Conservation (phyloP, 2,797 vertebrate species). For the Manis pentadactyla region DNA sequence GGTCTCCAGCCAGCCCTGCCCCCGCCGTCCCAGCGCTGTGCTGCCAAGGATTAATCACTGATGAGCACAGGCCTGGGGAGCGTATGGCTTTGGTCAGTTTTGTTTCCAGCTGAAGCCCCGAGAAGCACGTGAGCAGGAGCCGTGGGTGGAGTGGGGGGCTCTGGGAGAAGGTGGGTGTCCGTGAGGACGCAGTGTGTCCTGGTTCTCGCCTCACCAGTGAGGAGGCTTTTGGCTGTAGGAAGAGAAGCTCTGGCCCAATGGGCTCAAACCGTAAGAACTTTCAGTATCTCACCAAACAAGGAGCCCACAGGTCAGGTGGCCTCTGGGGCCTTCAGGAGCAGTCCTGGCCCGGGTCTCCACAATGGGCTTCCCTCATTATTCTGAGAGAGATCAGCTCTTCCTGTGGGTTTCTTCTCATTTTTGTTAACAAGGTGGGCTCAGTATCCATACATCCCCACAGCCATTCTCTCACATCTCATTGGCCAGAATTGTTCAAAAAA, state of each 20-base stretch:
- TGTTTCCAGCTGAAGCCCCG: neutral
- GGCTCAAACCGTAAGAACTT: neutral
- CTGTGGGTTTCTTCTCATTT: neutral
- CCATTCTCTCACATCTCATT: neutral
- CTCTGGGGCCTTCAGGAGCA: neutral
- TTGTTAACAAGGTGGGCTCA: neutral
- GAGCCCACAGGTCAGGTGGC: neutral
- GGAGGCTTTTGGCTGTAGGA: neutral
- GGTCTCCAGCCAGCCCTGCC: neutral
- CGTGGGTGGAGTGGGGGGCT: neutral
- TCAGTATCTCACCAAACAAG: neutral
- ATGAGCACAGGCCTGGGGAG: neutral
- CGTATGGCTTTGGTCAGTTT: constrained; percentile 17
- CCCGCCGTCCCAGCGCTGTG: neutral
- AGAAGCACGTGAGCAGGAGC: neutral
- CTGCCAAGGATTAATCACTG: neutral
- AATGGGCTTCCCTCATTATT: neutral
- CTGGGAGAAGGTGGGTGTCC: neutral
- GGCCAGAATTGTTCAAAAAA: neutral
- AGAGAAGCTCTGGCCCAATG: neutral
- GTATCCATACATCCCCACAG: neutral
- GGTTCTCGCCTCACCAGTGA: neutral
- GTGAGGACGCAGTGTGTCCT: neutral
- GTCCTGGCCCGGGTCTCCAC: neutral
- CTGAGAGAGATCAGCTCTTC: neutral